These are phyloP conservation scores for Entosphenus tridentatus DNA, from an alignment of 2,113 vertebrate genomes.

Conservation along the genomic window DNA sequence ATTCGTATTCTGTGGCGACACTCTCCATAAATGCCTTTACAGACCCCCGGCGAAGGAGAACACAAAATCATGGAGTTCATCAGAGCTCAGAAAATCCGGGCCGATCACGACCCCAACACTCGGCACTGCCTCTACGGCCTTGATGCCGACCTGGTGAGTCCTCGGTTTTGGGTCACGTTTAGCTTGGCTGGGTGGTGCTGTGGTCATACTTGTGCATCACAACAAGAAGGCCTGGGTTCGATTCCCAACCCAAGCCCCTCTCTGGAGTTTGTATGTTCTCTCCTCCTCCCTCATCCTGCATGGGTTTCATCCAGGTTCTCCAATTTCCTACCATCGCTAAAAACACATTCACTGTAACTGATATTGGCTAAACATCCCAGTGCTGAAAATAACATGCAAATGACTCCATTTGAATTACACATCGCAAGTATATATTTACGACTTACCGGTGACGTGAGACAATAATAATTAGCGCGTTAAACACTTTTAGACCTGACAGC, in stretches of 20 bases:
- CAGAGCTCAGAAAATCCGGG: constrained; percentile 54
- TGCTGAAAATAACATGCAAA: no score
- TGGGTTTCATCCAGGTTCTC: no score
- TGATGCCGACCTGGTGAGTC: constrained; percentile 84
- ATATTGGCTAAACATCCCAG: no score
- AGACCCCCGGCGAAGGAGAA: constrained; percentile 95
- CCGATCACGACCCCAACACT: constrained; percentile 64
- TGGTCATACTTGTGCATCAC: not conserved
- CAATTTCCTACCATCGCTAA: no score
- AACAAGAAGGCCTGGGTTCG: not conserved
- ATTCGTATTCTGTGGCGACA: constrained; percentile 8
- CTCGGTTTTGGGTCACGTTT: not conserved
- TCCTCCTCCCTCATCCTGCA: no score
- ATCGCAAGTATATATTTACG: no score
- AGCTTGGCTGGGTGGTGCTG: not conserved
- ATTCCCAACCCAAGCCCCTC: not conserved
- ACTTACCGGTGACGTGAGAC: no score
- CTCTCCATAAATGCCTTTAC: constrained; percentile 11
- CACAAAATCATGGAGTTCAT: constrained; percentile 99
- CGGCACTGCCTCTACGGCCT: constrained; percentile 91
- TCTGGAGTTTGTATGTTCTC: no score
- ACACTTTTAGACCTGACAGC: constrained; percentile 9
- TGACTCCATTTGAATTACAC: no score
- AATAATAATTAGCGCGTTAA: not conserved
- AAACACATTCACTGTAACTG: no score